Evolutionary conservation across 2,797 vertebrate species (phyloP).

Genomic region (Girardinus metallicus): DNA sequence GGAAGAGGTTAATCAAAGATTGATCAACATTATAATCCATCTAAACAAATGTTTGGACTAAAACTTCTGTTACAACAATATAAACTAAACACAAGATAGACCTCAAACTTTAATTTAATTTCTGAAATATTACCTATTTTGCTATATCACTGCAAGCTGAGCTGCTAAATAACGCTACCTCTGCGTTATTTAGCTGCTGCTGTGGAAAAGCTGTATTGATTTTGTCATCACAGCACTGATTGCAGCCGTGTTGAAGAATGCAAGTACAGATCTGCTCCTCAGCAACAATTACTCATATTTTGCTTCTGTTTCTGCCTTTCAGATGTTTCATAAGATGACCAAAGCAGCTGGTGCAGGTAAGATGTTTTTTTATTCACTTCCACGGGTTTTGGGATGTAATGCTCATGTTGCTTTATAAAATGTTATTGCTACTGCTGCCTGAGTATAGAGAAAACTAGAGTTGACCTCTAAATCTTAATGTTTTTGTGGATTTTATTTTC

Average conservation of each 20-base stretch:
- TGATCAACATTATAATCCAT: not conserved
- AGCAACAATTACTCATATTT: slow-evolving; percentile 23
- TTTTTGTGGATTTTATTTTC: slow-evolving; percentile 8
- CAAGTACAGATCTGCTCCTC: not conserved
- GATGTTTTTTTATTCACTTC: slow-evolving; percentile 22
- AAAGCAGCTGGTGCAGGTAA: slow-evolving; percentile 77
- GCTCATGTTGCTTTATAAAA: not conserved
- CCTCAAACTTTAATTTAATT: not conserved
- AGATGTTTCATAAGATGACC: slow-evolving; percentile 77
- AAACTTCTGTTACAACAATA: not conserved
- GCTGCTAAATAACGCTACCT: not conserved
- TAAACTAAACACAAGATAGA: not conserved
- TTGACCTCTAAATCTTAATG: not conserved
- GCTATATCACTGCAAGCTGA: not conserved
- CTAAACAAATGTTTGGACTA: not conserved
- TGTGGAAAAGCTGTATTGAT: slow-evolving; percentile 17
- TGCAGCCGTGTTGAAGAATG: slow-evolving; percentile 26
- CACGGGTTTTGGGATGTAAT: not conserved
- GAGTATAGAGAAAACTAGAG: not conserved
- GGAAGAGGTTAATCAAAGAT: not conserved
- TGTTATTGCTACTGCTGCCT: not conserved
- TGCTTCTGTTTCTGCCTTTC: slow-evolving; percentile 48
- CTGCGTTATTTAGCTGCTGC: no score
- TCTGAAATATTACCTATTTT: not conserved
- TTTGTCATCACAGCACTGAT: slow-evolving; percentile 17